Percentiles rank a stretch among this genome's conserved stretches.
Conservation (phyloP, 2,113 vertebrate genomes). For the Centropus unirufus region DNA sequence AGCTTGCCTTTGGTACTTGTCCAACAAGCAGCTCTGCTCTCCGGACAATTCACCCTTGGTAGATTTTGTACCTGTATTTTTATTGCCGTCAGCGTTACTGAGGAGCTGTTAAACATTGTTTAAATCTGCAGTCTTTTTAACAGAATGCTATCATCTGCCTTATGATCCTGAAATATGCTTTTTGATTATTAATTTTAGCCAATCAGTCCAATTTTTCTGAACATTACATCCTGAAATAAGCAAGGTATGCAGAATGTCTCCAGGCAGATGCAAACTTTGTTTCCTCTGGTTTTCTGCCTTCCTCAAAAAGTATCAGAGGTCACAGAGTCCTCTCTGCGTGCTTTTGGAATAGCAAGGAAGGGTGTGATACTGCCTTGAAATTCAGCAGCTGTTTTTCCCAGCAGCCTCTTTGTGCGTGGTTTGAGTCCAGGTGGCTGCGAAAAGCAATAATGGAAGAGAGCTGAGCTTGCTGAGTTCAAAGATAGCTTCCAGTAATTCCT, state of each 20-base stretch:
- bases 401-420: neutral
- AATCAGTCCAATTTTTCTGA: neutral
- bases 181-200: neutral
- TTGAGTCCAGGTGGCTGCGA: neutral
- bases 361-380: neutral
- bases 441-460: neutral
- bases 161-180: neutral
- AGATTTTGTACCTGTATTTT: neutral
- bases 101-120: neutral
- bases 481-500: neutral
- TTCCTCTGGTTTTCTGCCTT: conserved; percentile 1
- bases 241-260: neutral
- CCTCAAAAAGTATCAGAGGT: neutral
- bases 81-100: neutral
- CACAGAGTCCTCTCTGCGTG: neutral
- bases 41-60: neutral
- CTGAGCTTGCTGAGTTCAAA: neutral
- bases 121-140: neutral
- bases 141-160: neutral
- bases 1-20: neutral
- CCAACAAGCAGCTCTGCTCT: neutral
- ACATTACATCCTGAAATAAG: neutral
- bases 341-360: neutral
- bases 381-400: neutral
- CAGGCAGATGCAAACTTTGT: neutral